Conservation (phyloP, 2,113 vertebrate species). For the Neofelis nebulosa region DNA sequence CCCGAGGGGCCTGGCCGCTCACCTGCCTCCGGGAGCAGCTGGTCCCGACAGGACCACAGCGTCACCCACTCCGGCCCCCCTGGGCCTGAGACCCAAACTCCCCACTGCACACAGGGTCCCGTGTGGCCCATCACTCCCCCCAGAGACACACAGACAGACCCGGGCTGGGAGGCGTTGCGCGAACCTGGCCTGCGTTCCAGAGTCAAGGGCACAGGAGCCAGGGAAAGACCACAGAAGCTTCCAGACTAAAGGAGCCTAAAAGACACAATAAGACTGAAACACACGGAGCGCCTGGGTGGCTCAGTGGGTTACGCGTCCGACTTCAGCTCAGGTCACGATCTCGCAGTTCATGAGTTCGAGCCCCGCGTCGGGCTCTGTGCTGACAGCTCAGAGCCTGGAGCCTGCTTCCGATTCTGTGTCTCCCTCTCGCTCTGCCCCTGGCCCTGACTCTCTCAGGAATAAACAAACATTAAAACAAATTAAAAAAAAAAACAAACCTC, state of each 20-base stretch:
- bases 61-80: background rate
- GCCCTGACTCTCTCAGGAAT: no score
- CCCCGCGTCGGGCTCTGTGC: no score
- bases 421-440: no score
- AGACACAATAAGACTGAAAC: background rate
- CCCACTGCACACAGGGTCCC: background rate
- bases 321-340: no score
- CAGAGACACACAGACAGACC: no score
- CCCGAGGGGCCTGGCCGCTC: fast-evolving
- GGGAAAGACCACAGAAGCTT: background rate
- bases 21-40: background rate
- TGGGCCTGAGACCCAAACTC: background rate
- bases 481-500: no score
- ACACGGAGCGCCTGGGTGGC: background rate
- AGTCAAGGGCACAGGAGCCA: background rate
- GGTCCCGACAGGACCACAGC: fast-evolving
- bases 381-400: no score
- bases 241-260: background rate
- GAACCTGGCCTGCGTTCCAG: background rate
- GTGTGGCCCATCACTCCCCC: fast-evolving
- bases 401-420: no score
- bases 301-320: no score
- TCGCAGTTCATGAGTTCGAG: no score
- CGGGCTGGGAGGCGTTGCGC: fast-evolving
- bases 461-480: no score